Base-by-base conservation (phyloP, 2,888 invertebrate species). In the Protodeltote pygarga region DNA sequence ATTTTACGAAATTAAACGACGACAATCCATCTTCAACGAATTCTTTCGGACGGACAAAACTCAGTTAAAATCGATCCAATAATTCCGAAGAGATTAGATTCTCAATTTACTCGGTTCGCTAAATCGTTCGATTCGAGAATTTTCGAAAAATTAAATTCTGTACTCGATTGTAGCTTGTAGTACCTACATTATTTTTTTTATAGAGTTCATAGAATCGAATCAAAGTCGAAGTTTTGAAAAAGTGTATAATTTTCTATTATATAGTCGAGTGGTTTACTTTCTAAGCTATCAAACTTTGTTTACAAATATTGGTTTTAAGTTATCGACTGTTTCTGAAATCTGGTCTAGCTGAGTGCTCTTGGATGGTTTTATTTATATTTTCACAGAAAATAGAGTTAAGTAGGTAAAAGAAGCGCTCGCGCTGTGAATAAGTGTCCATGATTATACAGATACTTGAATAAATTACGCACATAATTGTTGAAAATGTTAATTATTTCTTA, bases 11-110 rank as follows among this genome's bases (percentile, higher is more conserved):
- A 41, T 49, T 37, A 48, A 63, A 63, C 33, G 33, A n/a, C 37
- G 13, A 21, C 37, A 19, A 63, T 63, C 21, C 33, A 57, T 58
- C 58, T 42, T 34, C 35, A 2, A 24, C 14, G 34, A 42, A 38
- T 44, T 49, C 37, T 38, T 41, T 31, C 29, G 19, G 55, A 41
- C 37, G 31, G 32, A 37, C 31, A 39, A 49, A 63, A 63, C 49
- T 48, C 50, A 23, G 35, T 50, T 57, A 59, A 55, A 49, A 62
- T 42, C 42, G 58, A 57, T 50, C 37, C 49, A 20, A 28, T 32
- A 49, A 37, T 39, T 49, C 25, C n/a, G n/a, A 17, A 34, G 25
- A 24, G 62, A 58, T 62, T 48, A 62, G 38, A 39, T 62, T 41
- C 23, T 3, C 25, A 37, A 55, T 33, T 35, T 9, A 29, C 9